Evolutionary conservation across 2,113 vertebrate genomes (phyloP).

Genomic region (Mesoclemmys tuberculata): DNA sequence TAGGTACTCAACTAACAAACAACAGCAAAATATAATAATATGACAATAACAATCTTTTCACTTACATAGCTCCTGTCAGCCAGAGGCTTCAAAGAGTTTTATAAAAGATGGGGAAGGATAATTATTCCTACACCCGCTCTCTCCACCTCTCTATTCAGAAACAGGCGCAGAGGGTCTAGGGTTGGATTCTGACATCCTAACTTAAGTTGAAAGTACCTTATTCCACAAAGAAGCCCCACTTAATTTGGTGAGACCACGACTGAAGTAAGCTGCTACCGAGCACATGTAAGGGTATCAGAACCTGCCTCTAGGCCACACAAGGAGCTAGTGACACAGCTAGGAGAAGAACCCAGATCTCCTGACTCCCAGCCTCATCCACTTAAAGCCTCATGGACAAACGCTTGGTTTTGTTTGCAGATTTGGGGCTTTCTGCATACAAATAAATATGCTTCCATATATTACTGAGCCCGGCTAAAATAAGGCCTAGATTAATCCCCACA

Average conservation of each 20-base stretch:
- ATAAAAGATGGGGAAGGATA: neutral
- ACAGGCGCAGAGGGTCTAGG: neutral
- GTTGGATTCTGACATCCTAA: neutral
- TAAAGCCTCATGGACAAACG: neutral
- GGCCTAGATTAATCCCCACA: neutral
- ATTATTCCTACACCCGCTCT: neutral
- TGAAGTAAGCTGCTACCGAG: neutral
- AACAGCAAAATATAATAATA: neutral
- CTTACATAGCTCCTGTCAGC: neutral
- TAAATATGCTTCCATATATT: neutral
- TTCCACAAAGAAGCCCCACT: neutral
- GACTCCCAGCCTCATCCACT: neutral
- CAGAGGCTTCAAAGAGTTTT: neutral
- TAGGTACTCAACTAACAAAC: neutral
- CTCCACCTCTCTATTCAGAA: neutral
- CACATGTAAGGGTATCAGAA: neutral
- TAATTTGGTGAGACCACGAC: neutral
- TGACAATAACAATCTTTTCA: neutral
- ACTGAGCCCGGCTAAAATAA: neutral
- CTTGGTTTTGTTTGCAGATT: neutral
- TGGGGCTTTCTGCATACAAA: neutral
- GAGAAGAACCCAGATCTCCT: neutral
- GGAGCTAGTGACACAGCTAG: neutral
- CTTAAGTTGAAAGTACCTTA: neutral
- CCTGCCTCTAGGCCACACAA: neutral